phyloP scores from a whole-genome alignment of 2,888 invertebrate genomes.

The Rhabditophanes sp. region DNA sequence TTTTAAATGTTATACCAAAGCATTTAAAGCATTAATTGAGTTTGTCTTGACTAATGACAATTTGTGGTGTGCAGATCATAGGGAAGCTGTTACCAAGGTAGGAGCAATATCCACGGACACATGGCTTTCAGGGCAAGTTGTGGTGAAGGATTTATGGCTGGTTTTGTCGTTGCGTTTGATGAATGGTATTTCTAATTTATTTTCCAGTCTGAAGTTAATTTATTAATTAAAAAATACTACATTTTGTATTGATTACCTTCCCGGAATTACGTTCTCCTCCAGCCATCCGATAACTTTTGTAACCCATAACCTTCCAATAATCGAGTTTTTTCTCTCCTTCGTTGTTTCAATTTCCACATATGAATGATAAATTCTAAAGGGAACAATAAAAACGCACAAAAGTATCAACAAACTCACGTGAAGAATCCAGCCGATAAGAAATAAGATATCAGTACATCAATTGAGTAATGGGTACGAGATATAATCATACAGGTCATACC shows the following conservation, averaged over 20 bases:
- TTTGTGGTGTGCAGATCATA: too few relatives aligned
- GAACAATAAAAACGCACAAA: conserved; percentile 4
- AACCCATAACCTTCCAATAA: conserved; percentile 9
- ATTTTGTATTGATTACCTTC: conserved; percentile 9
- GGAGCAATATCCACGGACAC: too few relatives aligned
- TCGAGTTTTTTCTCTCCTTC: conserved; percentile 14
- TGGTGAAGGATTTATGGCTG: too few relatives aligned
- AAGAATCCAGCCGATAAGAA: conserved; percentile 15
- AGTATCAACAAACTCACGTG: conserved; percentile 11
- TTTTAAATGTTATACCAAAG: too few relatives aligned
- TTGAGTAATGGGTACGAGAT: conserved; percentile 20
- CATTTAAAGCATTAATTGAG: too few relatives aligned
- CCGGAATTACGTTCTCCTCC: conserved; percentile 19
- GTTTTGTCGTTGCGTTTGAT: too few relatives aligned
- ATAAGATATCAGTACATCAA: conserved; percentile 23
- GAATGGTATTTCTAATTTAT: conserved; percentile 14
- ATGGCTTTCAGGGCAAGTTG: too few relatives aligned
- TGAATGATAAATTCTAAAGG: conserved; percentile 17
- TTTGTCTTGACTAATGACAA: too few relatives aligned
- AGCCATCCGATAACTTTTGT: conserved; percentile 14
- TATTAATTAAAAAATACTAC: too few relatives aligned
- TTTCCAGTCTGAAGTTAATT: conserved; percentile 13
- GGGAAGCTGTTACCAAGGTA: too few relatives aligned
- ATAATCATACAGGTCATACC: conserved; percentile 13
- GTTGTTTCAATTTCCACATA: conserved; percentile 21